Conservation (phyloP, 2,113 vertebrate genomes). For the Orycteropus afer region DNA sequence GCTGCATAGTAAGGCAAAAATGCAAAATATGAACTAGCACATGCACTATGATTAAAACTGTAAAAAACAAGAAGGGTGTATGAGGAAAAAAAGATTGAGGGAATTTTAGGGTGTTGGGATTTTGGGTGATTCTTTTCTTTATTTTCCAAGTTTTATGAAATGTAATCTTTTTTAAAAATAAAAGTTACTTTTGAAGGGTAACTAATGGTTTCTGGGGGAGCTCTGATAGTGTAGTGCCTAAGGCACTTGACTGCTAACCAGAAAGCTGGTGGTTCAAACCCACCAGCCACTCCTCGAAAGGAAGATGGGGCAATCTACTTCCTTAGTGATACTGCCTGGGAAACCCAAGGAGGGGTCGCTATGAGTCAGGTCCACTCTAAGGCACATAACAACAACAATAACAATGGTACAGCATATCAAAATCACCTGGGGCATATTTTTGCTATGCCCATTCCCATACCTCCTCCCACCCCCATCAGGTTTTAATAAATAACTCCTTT, state of each 20-base stretch:
- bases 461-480: not conserved
- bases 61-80: slow-evolving; percentile 28
- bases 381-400: too few species aligned
- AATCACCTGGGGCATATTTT: not conserved
- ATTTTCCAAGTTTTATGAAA: slow-evolving; percentile 1
- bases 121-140: not conserved
- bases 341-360: too few species aligned
- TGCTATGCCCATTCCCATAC: not conserved
- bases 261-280: too few species aligned
- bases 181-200: not conserved
- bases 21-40: slow-evolving; percentile 38
- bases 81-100: not conserved
- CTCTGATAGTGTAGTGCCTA: too few species aligned
- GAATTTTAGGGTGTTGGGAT: not conserved
- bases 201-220: not conserved
- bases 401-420: not conserved
- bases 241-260: too few species aligned
- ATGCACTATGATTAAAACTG: slow-evolving; percentile 27
- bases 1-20: slow-evolving; percentile 37
- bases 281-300: too few species aligned
- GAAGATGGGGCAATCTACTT: too few species aligned
- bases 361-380: too few species aligned
- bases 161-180: slow-evolving; percentile 2
- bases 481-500: not conserved
- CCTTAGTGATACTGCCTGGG: too few species aligned